Evolutionary conservation across 2,797 vertebrate genomes (phyloP).

Genomic region (Rhincodon typus): DNA sequence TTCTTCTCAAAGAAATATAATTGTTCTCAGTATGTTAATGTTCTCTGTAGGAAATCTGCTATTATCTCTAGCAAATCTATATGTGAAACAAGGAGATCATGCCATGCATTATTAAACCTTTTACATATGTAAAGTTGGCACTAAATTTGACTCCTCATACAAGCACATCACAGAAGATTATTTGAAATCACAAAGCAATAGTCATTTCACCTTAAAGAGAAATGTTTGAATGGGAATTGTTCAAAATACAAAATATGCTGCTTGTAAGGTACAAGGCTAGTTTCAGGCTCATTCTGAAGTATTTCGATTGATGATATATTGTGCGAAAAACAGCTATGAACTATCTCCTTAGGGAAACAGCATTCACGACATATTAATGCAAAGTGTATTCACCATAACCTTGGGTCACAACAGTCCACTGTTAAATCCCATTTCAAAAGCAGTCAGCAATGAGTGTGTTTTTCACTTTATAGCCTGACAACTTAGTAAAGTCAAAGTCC

Average conservation of each 20-base stretch:
- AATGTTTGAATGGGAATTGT: background rate
- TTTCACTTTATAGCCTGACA: constrained; percentile 1
- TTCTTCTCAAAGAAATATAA: background rate
- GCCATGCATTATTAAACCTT: background rate
- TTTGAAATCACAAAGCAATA: background rate
- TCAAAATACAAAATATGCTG: background rate
- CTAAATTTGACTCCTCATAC: background rate
- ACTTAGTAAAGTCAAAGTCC: background rate
- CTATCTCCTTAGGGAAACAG: constrained; percentile 7
- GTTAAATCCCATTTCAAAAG: constrained; percentile 26
- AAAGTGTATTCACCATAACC: constrained; percentile 13
- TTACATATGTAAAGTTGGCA: background rate
- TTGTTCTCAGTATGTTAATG: background rate
- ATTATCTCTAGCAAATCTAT: background rate
- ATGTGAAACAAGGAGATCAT: background rate
- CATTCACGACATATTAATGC: constrained; percentile 1
- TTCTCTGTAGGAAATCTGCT: background rate
- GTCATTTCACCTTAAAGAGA: background rate
- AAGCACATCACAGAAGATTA: background rate
- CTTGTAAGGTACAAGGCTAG: background rate
- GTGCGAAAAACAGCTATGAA: constrained; percentile 18
- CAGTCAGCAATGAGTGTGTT: background rate
- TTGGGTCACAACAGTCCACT: background rate
- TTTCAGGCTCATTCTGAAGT: constrained; percentile 10
- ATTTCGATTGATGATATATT: background rate